phyloP scores from a whole-genome alignment of 2,797 vertebrate species.

The Amniataba percoides region DNA sequence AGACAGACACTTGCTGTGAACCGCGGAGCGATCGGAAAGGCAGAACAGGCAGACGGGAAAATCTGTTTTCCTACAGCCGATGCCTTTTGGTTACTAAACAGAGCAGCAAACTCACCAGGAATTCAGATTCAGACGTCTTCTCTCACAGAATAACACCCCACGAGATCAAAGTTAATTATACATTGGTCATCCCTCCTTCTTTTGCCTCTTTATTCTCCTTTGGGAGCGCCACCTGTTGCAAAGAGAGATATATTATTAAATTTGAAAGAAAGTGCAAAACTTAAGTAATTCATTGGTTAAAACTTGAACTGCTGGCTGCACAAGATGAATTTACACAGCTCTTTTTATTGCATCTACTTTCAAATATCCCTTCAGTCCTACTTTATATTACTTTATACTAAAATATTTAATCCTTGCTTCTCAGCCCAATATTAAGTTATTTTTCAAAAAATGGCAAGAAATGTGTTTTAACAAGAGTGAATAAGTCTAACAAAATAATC shows the following conservation, averaged over 20 bases:
- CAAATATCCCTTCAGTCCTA: neutral
- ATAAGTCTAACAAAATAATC: neutral
- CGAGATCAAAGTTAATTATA: constrained; percentile 3
- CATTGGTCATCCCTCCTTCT: neutral
- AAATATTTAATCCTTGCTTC: no score
- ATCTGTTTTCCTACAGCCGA: constrained; percentile 4
- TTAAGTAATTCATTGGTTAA: neutral
- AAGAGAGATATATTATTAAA: neutral
- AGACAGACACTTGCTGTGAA: constrained; percentile 40
- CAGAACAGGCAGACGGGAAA: constrained; percentile 10
- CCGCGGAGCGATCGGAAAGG: neutral
- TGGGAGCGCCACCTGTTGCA: neutral
- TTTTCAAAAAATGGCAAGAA: neutral
- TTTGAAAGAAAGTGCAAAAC: neutral
- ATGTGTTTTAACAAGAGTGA: neutral
- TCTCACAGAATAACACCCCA: neutral
- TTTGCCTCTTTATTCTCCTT: neutral
- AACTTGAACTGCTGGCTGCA: neutral
- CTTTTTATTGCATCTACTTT: neutral
- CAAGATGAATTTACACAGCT: neutral
- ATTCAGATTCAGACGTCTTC: constrained; percentile 9
- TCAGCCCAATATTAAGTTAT: neutral
- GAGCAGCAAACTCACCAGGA: neutral
- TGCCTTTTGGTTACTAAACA: constrained; percentile 11
- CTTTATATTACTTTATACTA: neutral